Conservation (phyloP, 2,888 invertebrate species). For the Sinopyrophorus schimmeli region DNA sequence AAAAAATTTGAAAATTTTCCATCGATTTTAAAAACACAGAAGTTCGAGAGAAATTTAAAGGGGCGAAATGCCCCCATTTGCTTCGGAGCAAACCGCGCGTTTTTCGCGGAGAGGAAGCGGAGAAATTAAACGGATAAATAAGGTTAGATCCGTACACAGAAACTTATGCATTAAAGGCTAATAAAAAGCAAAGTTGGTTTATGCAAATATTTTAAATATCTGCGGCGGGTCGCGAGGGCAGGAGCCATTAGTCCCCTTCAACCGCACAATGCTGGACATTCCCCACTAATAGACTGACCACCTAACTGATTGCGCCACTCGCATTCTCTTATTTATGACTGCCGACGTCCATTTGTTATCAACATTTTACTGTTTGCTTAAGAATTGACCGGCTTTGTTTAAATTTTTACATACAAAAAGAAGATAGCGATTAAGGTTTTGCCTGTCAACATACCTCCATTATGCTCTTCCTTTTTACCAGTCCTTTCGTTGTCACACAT, state of each 20-base stretch:
- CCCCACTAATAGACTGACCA: constrained; percentile 53
- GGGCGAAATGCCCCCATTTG: too few relatives aligned
- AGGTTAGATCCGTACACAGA: constrained; percentile 3
- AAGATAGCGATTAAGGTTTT: constrained; percentile 1
- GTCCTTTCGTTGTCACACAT: too few relatives aligned
- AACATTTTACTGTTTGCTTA: constrained; percentile 31
- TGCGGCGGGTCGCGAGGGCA: constrained; percentile 46
- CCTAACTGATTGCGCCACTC: constrained; percentile 53
- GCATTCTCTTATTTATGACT: constrained; percentile 49
- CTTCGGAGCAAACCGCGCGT: too few relatives aligned
- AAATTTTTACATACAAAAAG: constrained; percentile 24
- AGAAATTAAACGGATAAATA: too few relatives aligned
- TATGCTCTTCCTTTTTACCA: too few relatives aligned
- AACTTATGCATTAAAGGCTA: constrained; percentile 20
- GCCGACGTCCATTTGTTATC: constrained; percentile 49
- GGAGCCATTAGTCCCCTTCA: constrained; percentile 51
- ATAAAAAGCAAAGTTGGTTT: constrained; percentile 37
- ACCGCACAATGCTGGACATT: constrained; percentile 52
- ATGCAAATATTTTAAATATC: constrained; percentile 51
- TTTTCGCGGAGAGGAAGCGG: too few relatives aligned
- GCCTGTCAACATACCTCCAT: too few relatives aligned
- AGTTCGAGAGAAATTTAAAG: too few relatives aligned
- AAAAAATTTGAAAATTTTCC: too few relatives aligned
- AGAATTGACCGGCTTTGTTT: constrained; percentile 32
- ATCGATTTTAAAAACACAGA: too few relatives aligned